Evolutionary conservation across 2,797 vertebrate genomes (phyloP).

Genomic region (Channa striata): DNA sequence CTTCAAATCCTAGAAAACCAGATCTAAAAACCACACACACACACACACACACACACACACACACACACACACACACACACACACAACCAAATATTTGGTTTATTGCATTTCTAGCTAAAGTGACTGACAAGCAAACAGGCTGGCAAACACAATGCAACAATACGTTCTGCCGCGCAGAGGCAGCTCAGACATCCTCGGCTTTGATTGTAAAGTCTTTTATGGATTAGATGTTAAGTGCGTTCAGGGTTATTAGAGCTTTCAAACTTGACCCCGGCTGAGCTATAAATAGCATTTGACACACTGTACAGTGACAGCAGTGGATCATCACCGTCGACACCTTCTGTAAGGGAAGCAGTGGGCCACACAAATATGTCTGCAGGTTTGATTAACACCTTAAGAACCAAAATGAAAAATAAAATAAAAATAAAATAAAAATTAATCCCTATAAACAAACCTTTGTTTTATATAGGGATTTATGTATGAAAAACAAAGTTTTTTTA

Average conservation of each 20-base stretch:
- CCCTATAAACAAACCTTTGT: too few species aligned
- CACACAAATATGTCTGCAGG: neutral
- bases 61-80: neutral
- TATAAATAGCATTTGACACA: conserved; percentile 77
- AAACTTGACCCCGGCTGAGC: conserved; percentile 73
- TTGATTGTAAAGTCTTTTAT: conserved; percentile 75
- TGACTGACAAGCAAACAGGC: neutral
- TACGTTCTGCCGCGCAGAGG: conserved; percentile 33
- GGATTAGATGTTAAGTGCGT: conserved; percentile 69
- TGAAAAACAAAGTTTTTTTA: too few species aligned
- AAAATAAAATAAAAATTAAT: too few species aligned
- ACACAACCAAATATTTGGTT: neutral
- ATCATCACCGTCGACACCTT: conserved; percentile 22
- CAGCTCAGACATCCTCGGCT: conserved; percentile 55
- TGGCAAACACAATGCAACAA: conserved; percentile 21
- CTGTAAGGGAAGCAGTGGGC: conserved; percentile 23
- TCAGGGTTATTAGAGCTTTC: conserved; percentile 78
- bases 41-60: too few species aligned
- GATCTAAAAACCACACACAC: too few species aligned
- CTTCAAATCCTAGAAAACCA: too few species aligned
- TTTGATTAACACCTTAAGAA: conserved; percentile 54
- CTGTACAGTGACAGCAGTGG: conserved; percentile 50
- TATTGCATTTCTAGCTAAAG: conserved; percentile 1
- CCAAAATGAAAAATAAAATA: too few species aligned
- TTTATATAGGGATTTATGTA: too few species aligned